phyloP scores from a whole-genome alignment of 2,888 invertebrate genomes.

The Pterobdella sp. region DNA sequence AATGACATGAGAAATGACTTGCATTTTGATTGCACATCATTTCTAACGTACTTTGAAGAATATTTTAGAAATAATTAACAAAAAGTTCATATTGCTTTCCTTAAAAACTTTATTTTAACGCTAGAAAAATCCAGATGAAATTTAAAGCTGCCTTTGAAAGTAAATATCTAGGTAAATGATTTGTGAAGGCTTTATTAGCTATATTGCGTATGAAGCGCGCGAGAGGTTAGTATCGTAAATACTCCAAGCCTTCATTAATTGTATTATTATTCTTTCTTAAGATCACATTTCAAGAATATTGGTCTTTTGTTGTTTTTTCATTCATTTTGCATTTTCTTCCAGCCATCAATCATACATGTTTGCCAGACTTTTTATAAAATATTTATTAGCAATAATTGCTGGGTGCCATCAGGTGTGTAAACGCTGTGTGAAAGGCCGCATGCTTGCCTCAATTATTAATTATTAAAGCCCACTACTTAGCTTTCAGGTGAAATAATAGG shows the following conservation, averaged over 20 bases:
- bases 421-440: not conserved
- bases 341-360: constrained; percentile 2
- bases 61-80: too few relatives aligned
- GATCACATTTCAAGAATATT: not conserved
- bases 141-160: too few relatives aligned
- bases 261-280: not conserved
- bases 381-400: constrained; percentile 3
- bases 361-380: constrained; percentile 4
- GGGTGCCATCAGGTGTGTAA: not conserved
- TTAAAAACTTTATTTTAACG: too few relatives aligned
- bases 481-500: too few relatives aligned
- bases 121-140: too few relatives aligned
- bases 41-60: too few relatives aligned
- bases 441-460: not conserved
- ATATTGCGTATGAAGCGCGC: too few relatives aligned
- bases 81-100: too few relatives aligned
- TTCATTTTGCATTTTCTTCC: not conserved
- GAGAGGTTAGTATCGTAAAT: constrained; percentile 10
- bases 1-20: too few relatives aligned
- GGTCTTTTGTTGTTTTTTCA: not conserved
- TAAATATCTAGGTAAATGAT: too few relatives aligned
- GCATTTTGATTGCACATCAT: too few relatives aligned
- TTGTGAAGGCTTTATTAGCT: too few relatives aligned
- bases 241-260: not conserved
- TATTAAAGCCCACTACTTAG: not conserved